phyloP scores from a whole-genome alignment of 2,797 vertebrate genomes.

The Hybognathus amarus region DNA sequence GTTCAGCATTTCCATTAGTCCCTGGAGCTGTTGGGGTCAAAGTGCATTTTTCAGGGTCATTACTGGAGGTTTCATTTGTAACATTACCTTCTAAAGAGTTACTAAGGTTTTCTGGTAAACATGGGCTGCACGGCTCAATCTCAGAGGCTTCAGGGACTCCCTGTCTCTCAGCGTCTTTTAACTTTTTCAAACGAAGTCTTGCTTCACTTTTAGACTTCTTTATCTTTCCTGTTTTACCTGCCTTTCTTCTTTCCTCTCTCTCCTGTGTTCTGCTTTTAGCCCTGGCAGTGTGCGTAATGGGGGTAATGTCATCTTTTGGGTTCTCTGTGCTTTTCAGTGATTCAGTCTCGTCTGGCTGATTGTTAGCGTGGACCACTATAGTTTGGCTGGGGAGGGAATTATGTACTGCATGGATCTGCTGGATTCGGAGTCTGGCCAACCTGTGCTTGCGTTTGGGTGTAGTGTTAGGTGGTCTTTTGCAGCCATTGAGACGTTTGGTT shows the following conservation, averaged over 20 bases:
- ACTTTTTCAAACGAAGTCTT: constrained; percentile 85
- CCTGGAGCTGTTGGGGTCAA: constrained; percentile 69
- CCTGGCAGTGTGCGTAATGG: constrained; percentile 69
- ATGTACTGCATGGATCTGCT: constrained; percentile 85
- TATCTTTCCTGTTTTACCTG: constrained; percentile 83
- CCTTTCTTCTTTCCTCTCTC: constrained; percentile 79
- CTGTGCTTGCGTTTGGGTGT: constrained; percentile 87
- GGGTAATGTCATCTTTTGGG: constrained; percentile 73
- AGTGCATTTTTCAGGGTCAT: constrained; percentile 76
- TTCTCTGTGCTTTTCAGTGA: constrained; percentile 74
- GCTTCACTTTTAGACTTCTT: constrained; percentile 91
- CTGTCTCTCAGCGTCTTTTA: constrained; percentile 71
- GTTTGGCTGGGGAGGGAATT: constrained; percentile 77
- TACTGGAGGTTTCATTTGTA: constrained; percentile 61
- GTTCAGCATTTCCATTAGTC: constrained; percentile 72
- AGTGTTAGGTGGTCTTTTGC: constrained; percentile 79
- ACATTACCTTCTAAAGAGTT: constrained; percentile 51
- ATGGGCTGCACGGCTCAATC: constrained; percentile 65
- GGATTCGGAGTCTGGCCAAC: constrained; percentile 84
- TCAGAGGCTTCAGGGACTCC: constrained; percentile 61
- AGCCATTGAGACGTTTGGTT: constrained; percentile 79
- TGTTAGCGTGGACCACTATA: constrained; percentile 74
- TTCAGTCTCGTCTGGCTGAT: constrained; percentile 64
- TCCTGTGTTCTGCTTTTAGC: constrained; percentile 81
- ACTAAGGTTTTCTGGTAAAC: constrained; percentile 62